Base-by-base conservation (phyloP, 2,888 invertebrate species). In the Incurvaria masculella region DNA sequence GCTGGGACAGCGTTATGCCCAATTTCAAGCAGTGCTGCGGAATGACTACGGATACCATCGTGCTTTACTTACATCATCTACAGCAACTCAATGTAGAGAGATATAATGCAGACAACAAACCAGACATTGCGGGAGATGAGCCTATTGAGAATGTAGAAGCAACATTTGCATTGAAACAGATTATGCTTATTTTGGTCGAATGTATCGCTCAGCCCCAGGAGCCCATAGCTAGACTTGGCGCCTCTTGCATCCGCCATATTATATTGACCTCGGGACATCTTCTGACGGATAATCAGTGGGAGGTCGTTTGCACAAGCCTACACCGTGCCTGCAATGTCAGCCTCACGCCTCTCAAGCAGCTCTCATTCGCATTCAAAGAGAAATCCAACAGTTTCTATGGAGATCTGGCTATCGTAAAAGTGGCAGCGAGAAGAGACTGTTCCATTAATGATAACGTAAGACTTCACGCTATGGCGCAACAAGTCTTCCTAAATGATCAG, bases 21-120 rank as follows among this genome's bases (percentile, higher is more conserved):
- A 95, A 94, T 67, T 96, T 96, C 62, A 96, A 96, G 63, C 96
- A 97, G 63, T 95, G 94, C 62, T 93, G 93, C 61, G 96, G 97
- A 8, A 85, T 95, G 70, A 90, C 94, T 11, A 93, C 94, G 1
- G 96, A 97, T 62, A 79, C 95, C 23, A 86, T 95, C 27, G 96
- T 96, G 0, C 88, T 93, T 59, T 93, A 92, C 57, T 72, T 95
- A 27, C 86, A 86, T 55, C 85, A 88, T 58, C 81, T 92, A 33
- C 86, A 88, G 64, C 85, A 86, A 73, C 79, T 82, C 53, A 70
- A 74, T 51, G 52, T 70, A 21, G 73, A 76, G 58, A 63, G 74
- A 54, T 62, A 63, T 23, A 66, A 67, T 40, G 59, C 64, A 27
- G 72, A 72, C 52, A 72, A 72, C 45, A 72, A 70, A 48, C 52